Base-by-base conservation (phyloP, 2,797 vertebrate species). In the Helarctos malayanus region DNA sequence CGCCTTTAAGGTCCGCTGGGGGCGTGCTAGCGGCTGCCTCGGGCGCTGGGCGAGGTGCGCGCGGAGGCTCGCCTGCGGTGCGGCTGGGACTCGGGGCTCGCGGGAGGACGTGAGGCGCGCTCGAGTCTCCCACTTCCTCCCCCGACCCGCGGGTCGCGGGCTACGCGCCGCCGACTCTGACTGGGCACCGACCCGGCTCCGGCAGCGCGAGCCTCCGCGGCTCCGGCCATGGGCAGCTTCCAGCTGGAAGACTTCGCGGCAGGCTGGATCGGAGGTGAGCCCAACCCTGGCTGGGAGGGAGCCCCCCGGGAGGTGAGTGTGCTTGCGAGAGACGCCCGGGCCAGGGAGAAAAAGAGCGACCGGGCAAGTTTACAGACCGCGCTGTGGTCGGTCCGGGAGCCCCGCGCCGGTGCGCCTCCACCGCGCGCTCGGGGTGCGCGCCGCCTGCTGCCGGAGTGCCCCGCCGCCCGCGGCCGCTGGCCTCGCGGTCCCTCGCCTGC, bases 251-350 rank as follows among this genome's bases (percentile, higher is more conserved):
- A 99, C 96, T 99, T 99, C 91, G 82, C 98, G 25, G 99, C 99
- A 4, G 99, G 99, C 96, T 99, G 99, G 99, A 99, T 99, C 89
- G 99, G 99, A 88, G 99, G 99, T 99, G 98, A 99, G 99, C 98
- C 9, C 59, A 47, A 1, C 32, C 79, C 23, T 5, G 57, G 57
- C 25, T 16, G 69, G 49, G 57, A 63, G 45, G 94, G 54, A 52
- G 25, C 35, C 63, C 59, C 69, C 32, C 19, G 59, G 99, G 99
- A 86, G 99, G 99, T 99, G 99, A 99, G 99, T 98, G 96, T 94
- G 29, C 45, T 82, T 32, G 35, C 1, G 35, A 49, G 91, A 49
- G 75, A 38, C n/a, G 41, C 25, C 2, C 16, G 11, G 3, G 25
- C 73, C 49, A 0, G 45, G 41, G 73, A 16, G 35, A 32, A 14